Base-by-base conservation (phyloP, 2,888 invertebrate genomes). In the Crocallis elinguaria region DNA sequence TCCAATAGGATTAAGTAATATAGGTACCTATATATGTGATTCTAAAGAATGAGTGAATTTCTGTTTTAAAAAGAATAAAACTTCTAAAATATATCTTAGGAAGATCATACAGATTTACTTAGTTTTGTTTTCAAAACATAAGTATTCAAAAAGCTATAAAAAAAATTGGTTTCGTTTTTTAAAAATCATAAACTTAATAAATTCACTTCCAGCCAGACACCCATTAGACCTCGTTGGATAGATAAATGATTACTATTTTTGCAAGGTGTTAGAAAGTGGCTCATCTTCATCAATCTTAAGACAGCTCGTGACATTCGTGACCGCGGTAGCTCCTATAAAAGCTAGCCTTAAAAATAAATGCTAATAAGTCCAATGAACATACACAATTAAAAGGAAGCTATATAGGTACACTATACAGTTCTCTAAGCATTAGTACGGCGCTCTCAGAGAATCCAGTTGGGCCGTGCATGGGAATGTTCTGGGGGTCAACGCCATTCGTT, bases 401-500 rank as follows among this genome's bases (percentile, higher is more conserved):
- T n/a, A n/a, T n/a, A n/a, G n/a, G n/a, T n/a, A n/a, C n/a, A n/a
- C 82, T 83, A 86, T 88, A 88, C 81, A 86, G 73, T 74, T 73
- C 71, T 71, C 71, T 71, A 78, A 67, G 75, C 75, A 79, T 78
- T n/a, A 79, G 80, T 79, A 79, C 79, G 80, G 83, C 86, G 87
- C 85, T 80, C 79, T 83, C 80, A 83, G 82, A 83, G 77, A 83
- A 88, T 89, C 90, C 88, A 84, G 90, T 90, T 84, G 84, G 76
- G 56, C 69, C 72, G 73, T 84, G 85, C 88, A 83, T 90, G 89
- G 88, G 90, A 90, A 90, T 88, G 82, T 73, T 82, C 85, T 78
- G 86, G 86, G 88, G 90, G 90, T 91, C 90, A 91, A 90, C 89
- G 90, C 82, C 88, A 89, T 88, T 84, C 84, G 84, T 78, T 81